These are phyloP conservation scores for Ophion ventricosus DNA, from an alignment of 2,888 invertebrate species.

Conservation along the genomic window DNA sequence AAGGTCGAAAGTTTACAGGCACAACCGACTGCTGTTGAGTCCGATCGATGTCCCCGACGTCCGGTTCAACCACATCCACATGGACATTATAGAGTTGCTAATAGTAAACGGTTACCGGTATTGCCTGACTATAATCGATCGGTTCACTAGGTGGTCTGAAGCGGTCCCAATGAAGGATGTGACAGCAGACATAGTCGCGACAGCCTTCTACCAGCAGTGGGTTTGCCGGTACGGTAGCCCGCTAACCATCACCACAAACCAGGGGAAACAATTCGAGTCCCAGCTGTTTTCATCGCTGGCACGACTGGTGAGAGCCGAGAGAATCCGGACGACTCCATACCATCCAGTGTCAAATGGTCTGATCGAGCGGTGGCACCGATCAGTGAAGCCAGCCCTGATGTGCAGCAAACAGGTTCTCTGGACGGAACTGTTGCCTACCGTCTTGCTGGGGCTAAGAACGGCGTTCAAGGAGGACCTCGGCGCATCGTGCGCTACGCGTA, in stretches of 20 bases:
- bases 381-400: too few species aligned
- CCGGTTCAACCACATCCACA: slow-evolving; percentile 81
- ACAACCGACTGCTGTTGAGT: slow-evolving; percentile 17
- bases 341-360: slow-evolving; percentile 80
- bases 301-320: slow-evolving; percentile 65
- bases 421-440: too few species aligned
- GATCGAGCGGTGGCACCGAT: too few species aligned
- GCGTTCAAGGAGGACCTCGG: too few species aligned
- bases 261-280: slow-evolving; percentile 76
- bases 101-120: slow-evolving; percentile 73
- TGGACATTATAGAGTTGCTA: slow-evolving; percentile 82
- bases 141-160: slow-evolving; percentile 68
- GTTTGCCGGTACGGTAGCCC: slow-evolving; percentile 81
- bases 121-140: slow-evolving; percentile 76
- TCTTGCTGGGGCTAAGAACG: too few species aligned
- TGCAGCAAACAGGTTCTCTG: too few species aligned
- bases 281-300: slow-evolving; percentile 68
- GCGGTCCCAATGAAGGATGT: slow-evolving; percentile 39
- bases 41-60: slow-evolving; percentile 61
- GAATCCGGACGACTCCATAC: slow-evolving; percentile 72
- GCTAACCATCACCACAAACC: slow-evolving; percentile 75
- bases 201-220: slow-evolving; percentile 76
- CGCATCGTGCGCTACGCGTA: too few species aligned
- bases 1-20: slow-evolving; percentile 56
- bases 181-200: slow-evolving; percentile 70